Evolutionary conservation across 2,797 vertebrate genomes (phyloP).

Genomic region (Muraenolepis orangiensis): DNA sequence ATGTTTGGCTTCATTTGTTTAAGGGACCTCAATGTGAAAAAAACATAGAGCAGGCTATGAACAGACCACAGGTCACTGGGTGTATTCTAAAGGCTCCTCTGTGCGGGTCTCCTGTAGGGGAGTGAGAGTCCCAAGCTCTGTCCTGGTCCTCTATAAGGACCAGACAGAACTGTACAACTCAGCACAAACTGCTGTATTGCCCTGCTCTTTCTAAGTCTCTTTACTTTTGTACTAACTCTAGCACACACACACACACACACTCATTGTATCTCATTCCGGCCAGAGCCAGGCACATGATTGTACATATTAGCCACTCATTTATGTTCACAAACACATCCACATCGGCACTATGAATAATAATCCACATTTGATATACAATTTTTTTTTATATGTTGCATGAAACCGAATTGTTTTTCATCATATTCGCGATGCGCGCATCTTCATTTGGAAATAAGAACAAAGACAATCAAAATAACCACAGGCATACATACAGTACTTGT

Average conservation of each 20-base stretch:
- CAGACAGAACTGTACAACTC: conserved; percentile 16
- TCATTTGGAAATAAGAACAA: neutral
- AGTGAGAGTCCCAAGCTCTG: conserved; percentile 27
- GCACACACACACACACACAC: too few species aligned
- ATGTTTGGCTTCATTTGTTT: conserved; percentile 16
- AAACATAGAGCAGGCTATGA: conserved; percentile 49
- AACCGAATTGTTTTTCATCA: too few species aligned
- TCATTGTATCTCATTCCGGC: neutral
- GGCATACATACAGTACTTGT: too few species aligned
- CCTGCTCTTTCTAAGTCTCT: neutral
- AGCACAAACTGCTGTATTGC: neutral
- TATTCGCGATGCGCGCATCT: neutral
- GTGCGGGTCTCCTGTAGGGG: neutral
- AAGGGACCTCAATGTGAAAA: conserved; percentile 4
- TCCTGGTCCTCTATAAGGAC: conserved; percentile 27
- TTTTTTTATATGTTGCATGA: neutral
- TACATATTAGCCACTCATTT: neutral
- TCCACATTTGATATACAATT: neutral
- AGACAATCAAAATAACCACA: neutral
- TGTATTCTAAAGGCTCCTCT: neutral
- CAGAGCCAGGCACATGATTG: neutral
- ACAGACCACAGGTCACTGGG: conserved; percentile 26
- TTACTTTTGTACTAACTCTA: conserved; percentile 8
- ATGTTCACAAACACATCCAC: neutral
- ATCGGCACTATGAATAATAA: neutral